Conservation (phyloP, 1,140 invertebrate species). For the Drosophila jambulina region DNA sequence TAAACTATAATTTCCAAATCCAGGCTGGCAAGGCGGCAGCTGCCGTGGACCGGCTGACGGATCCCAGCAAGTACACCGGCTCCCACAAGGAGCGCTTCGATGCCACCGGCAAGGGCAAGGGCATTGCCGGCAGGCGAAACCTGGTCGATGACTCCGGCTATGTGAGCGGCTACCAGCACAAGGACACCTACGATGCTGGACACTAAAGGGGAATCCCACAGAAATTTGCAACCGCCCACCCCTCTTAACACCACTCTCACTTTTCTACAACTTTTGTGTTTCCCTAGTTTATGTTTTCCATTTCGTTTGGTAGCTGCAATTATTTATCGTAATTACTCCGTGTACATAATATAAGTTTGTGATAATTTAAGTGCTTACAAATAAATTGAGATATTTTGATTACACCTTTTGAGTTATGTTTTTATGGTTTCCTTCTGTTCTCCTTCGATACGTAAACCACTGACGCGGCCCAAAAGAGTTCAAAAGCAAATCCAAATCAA, state of each 20-base stretch:
- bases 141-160: constrained; percentile 92
- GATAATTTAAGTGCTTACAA: constrained; percentile 76
- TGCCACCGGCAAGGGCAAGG: constrained; percentile 94
- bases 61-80: constrained; percentile 95
- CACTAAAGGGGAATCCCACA: constrained; percentile 82
- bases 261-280: constrained; percentile 31
- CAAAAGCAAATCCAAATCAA: constrained; percentile 54
- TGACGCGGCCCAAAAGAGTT: constrained; percentile 45
- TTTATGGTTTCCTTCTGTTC: constrained; percentile 22
- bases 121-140: constrained; percentile 94
- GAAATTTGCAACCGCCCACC: not conserved
- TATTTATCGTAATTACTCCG: constrained; percentile 56
- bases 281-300: constrained; percentile 49
- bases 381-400: constrained; percentile 53
- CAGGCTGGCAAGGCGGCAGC: constrained; percentile 89
- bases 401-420: constrained; percentile 23
- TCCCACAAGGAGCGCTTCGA: constrained; percentile 96
- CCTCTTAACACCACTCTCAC: constrained; percentile 9
- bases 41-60: constrained; percentile 94
- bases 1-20: too few species aligned
- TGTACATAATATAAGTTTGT: constrained; percentile 73
- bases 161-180: constrained; percentile 95
- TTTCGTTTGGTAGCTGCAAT: constrained; percentile 52
- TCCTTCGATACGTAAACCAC: constrained; percentile 31
- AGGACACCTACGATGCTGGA: constrained; percentile 90